Percentiles rank a stretch among this genome's conserved stretches.
These are phyloP conservation scores for Cryptotis parvus DNA, from an alignment of 2,113 vertebrate genomes.

Conservation along the genomic window DNA sequence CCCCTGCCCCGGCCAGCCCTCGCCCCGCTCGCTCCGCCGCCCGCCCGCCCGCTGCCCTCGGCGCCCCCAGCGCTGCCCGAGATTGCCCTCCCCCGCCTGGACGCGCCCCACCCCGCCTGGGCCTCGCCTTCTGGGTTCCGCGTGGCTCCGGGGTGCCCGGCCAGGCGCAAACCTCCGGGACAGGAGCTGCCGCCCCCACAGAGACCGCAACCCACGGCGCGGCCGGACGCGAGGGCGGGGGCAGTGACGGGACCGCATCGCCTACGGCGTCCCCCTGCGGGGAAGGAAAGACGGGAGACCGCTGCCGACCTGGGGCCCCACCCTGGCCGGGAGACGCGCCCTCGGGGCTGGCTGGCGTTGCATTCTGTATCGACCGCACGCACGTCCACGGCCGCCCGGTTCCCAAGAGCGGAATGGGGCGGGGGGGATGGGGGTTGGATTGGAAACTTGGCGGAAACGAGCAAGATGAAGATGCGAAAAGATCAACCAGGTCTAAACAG, in stretches of 20 bases:
- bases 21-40: slow-evolving; percentile 66
- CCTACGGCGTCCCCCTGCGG: slow-evolving; percentile 78
- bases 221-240: slow-evolving; percentile 78
- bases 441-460: slow-evolving; percentile 37
- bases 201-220: slow-evolving; percentile 80
- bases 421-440: neutral
- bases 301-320: slow-evolving; percentile 65
- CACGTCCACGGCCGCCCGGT: neutral
- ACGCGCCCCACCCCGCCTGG: slow-evolving; percentile 71
- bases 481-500: neutral
- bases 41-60: slow-evolving; percentile 79
- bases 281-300: slow-evolving; percentile 68
- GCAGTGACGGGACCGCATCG: slow-evolving; percentile 70
- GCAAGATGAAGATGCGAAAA: slow-evolving; percentile 25
- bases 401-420: slow-evolving; percentile 3
- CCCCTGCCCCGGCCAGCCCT: slow-evolving; percentile 75
- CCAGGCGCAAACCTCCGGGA: slow-evolving; percentile 76
- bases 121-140: slow-evolving; percentile 57
- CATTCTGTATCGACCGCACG: neutral
- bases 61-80: slow-evolving; percentile 80
- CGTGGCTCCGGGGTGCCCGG: slow-evolving; percentile 65
- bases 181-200: slow-evolving; percentile 77
- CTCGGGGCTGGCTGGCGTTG: slow-evolving; percentile 24
- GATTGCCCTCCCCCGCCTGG: slow-evolving; percentile 58
- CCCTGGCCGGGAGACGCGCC: slow-evolving; percentile 60